Evolutionary conservation across 2,888 invertebrate species (phyloP), one percentile per base, ranked within the genome.

Genomic region (Netelia inedita): DNA sequence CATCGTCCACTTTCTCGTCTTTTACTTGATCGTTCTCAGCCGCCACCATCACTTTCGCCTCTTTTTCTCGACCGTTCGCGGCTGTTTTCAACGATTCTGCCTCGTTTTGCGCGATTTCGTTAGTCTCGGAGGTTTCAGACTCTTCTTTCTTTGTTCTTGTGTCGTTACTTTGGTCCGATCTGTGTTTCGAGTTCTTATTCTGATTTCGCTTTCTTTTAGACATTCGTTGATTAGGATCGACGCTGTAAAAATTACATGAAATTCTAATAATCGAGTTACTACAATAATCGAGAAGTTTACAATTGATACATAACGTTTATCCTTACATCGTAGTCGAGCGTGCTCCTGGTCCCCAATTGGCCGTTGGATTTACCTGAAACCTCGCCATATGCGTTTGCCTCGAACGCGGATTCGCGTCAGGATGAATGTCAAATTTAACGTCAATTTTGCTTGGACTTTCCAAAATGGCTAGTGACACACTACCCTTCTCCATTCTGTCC

Each of bases 271-370:
- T 11, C 16, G 8, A 6, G 19, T 16, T 14, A 19, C 6, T 21
- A 11, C 21, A 10, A 2, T 3, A 55, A 35, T 41, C 1, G 16
- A 55, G 9, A 11, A 57, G 10, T 28, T 81, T 81, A n/a, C 11
- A 59, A 69, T 50, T 43, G 11, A 74, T 16, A n/a, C 11, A 71
- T 23, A 14, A 6, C 50, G 10, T 57, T 50, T 69, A 59, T 74
- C n/a, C 95, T 94, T 93, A 97, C 97, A 97, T 97, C 19, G 97
- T 96, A 21, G 95, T 96, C 0, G 98, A 96, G 88, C 96, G 95
- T 0, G 97, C 96, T 68, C 98, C 98, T 0, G 99, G 99, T 0
- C 99, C 99, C 99, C 99, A 99, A 93, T 96, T 95, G 0, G 96
- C 96, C 41, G 96, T 94, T 0, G 99, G 99, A 94, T 99, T 99